Conservation (phyloP, 2,888 invertebrate genomes). For the Morinoia aosen region DNA sequence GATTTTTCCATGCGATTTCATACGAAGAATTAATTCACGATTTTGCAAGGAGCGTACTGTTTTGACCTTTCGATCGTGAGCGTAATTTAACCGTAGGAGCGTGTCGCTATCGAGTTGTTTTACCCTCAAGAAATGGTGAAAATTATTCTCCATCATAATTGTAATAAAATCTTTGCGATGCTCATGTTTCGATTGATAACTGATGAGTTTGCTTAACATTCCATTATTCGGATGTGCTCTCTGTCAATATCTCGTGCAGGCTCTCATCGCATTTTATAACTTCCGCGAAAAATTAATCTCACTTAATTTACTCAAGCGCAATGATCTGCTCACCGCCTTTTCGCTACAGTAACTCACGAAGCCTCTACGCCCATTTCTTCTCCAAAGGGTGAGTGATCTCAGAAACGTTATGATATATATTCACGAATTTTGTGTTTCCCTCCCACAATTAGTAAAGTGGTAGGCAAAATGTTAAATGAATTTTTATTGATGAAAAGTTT, state of each 20-base stretch:
- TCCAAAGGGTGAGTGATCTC: conserved; percentile 31
- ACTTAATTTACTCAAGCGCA: not conserved
- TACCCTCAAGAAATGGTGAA: not conserved
- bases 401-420: not conserved
- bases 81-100: not conserved
- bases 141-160: not conserved
- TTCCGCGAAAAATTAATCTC: not conserved
- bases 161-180: not conserved
- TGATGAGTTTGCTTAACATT: not conserved
- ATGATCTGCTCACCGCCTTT: conserved; percentile 54
- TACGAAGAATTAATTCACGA: not conserved
- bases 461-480: not conserved
- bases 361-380: conserved; percentile 49
- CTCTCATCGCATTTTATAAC: not conserved
- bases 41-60: not conserved
- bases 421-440: not conserved
- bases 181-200: too few species aligned
- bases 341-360: conserved; percentile 36
- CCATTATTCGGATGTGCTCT: not conserved
- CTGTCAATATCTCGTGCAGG: not conserved
- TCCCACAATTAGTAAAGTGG: not conserved
- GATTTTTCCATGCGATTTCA: not conserved
- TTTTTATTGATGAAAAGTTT: not conserved
- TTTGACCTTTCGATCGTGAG: not conserved
- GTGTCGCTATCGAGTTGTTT: not conserved